phyloP scores from a whole-genome alignment of 2,888 invertebrate genomes.

The Nezara viridula region DNA sequence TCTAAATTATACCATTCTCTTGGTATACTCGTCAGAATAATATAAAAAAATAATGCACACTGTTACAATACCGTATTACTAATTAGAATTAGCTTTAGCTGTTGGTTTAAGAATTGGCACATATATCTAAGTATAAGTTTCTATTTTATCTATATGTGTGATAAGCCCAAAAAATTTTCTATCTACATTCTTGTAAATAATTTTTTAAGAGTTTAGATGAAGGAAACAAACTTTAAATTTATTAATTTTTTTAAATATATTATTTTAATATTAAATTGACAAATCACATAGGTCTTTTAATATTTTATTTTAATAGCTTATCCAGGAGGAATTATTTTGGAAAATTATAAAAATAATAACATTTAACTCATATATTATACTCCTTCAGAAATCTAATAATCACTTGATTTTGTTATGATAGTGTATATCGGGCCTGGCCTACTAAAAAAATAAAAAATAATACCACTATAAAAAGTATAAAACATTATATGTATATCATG shows the following conservation, averaged over 20 bases:
- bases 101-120: neutral
- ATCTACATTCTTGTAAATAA: constrained; percentile 13
- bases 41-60: neutral
- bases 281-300: neutral
- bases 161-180: neutral
- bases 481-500: too few relatives aligned
- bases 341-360: neutral
- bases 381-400: neutral
- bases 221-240: neutral
- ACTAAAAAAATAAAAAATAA: too few relatives aligned
- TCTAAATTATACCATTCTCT: neutral
- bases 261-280: neutral
- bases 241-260: neutral
- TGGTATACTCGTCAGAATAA: neutral
- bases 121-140: neutral
- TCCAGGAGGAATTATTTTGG: neutral
- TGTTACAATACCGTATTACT: neutral
- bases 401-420: neutral
- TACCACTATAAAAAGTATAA: too few relatives aligned
- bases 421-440: too few relatives aligned
- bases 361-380: neutral
- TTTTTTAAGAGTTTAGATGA: neutral
- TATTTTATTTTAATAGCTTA: neutral
- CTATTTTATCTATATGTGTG: neutral
- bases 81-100: neutral